These are phyloP conservation scores for Cranoglanis bouderius DNA, from an alignment of 2,113 vertebrate species.

Conservation along the genomic window DNA sequence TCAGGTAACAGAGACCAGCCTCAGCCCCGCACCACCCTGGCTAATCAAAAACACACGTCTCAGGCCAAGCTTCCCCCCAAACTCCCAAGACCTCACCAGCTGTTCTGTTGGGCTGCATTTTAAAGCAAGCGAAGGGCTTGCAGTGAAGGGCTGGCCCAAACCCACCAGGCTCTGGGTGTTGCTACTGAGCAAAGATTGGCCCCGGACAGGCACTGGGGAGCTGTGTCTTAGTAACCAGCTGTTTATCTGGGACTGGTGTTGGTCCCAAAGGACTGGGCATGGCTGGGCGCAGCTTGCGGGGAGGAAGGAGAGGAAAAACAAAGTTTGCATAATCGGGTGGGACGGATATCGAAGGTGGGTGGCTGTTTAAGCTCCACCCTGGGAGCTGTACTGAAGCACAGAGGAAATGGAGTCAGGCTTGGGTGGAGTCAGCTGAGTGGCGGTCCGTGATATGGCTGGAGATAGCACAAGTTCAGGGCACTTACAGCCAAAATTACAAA, in stretches of 20 bases:
- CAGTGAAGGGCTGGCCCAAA: conserved; percentile 64
- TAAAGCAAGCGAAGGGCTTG: conserved; percentile 57
- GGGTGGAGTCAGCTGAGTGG: conserved; percentile 63
- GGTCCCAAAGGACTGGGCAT: conserved; percentile 61
- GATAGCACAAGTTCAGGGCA: conserved; percentile 15
- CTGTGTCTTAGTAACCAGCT: conserved; percentile 59
- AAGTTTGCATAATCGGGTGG: conserved; percentile 68
- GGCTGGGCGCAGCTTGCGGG: conserved; percentile 56
- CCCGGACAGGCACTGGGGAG: conserved; percentile 56
- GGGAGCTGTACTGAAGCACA: conserved; percentile 54
- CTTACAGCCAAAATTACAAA: conserved; percentile 22
- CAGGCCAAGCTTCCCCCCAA: conserved; percentile 35
- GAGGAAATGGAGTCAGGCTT: conserved; percentile 57
- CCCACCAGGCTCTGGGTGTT: conserved; percentile 56
- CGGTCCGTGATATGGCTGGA: conserved; percentile 12
- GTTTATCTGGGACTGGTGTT: conserved; percentile 58
- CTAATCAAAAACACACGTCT: conserved; percentile 61
- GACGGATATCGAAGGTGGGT: conserved; percentile 68
- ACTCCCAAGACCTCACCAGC: conserved; percentile 33
- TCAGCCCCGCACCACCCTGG: conserved; percentile 32
- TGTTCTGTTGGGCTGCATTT: conserved; percentile 47
- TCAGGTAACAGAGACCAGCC: conserved; percentile 52
- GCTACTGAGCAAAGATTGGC: conserved; percentile 50
- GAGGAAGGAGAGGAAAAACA: conserved; percentile 64
- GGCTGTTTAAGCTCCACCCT: conserved; percentile 57